A percentile compares a stretch with the other conserved stretches of the same genome.
These are phyloP conservation scores for Punctoribates punctum DNA, from an alignment of 2,888 invertebrate genomes.

Conservation along the genomic window DNA sequence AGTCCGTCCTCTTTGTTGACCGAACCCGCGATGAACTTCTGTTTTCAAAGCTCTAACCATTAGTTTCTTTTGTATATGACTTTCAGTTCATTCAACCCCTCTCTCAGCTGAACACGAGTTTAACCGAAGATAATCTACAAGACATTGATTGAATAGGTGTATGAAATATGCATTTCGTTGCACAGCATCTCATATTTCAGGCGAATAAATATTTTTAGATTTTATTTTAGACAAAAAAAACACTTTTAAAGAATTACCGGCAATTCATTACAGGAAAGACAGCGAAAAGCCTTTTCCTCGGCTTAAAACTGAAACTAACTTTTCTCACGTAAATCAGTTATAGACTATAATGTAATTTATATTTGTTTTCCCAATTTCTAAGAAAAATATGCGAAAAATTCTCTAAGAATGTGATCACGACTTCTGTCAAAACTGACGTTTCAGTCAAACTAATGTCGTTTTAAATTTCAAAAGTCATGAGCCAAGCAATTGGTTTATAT, in stretches of 20 bases:
- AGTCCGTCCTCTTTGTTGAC: too few species aligned
- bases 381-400: not conserved
- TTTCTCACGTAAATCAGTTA: too few species aligned
- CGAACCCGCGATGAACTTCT: not conserved
- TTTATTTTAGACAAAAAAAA: not conserved
- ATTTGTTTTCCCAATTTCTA: too few species aligned
- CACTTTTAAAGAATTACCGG: not conserved
- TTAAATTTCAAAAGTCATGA: too few species aligned
- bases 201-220: not conserved
- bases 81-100: not conserved
- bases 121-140: slow-evolving; percentile 3
- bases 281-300: not conserved
- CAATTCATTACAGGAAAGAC: not conserved
- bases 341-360: too few species aligned
- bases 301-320: not conserved
- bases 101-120: not conserved
- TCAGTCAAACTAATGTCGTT: too few species aligned
- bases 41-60: not conserved
- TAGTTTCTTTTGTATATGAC: not conserved
- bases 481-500: not conserved
- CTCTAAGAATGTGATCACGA: not conserved
- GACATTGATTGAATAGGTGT: slow-evolving; percentile 18
- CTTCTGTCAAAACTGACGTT: not conserved
- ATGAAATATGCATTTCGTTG: slow-evolving; percentile 8
- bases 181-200: not conserved